Base-by-base conservation (phyloP, 2,797 vertebrate species). In the Bradypodion pumilum region DNA sequence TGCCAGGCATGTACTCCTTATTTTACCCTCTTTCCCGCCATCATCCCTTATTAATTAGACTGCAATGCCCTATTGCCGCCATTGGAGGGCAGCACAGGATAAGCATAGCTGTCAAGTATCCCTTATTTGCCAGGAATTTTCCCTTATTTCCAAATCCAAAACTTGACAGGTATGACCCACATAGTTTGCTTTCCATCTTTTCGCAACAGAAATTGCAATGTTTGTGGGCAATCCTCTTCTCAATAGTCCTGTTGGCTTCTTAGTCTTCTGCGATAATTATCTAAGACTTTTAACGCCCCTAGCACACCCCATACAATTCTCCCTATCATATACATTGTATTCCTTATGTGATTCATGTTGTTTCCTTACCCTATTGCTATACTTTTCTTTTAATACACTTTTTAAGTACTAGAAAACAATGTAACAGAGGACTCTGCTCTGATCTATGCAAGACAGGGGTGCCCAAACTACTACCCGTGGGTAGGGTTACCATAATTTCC, bases 201-300 rank as follows among this genome's bases (percentile, higher is more conserved):
- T 16, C 88, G 25, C 72, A 69, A 90, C 70, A 88, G 44, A 87
- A 93, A 85, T 63, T 21, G 32, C 65, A 25, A 46, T 85, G 74
- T 89, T 90, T 13, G 19, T 19, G 84, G 59, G 81, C 83, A 87
- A 23, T 66, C 68, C 7, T 42, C 70, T 75, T 82, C 52, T 86
- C 80, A 84, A 78, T 37, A 35, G 68, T 73, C 86, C 66, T 75
- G 76, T 86, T 83, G 82, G 85, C 82, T 86, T 89, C 42, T 66
- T 81, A 37, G 46, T 25, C 76, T 42, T 42, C 49, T 82, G 19
- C 77, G 80, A 70, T 56, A 6, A 76, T 68, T n/a, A 27, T 80
- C 46, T 72, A 81, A 90, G 46, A 85, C 80, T 68, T 85, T 85
- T 12, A 85, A 88, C 88, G 80, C 78, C 76, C 46, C 42, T 86